These are phyloP conservation scores for Poliocrania exsul DNA, from an alignment of 2,797 vertebrate genomes.

Conservation along the genomic window DNA sequence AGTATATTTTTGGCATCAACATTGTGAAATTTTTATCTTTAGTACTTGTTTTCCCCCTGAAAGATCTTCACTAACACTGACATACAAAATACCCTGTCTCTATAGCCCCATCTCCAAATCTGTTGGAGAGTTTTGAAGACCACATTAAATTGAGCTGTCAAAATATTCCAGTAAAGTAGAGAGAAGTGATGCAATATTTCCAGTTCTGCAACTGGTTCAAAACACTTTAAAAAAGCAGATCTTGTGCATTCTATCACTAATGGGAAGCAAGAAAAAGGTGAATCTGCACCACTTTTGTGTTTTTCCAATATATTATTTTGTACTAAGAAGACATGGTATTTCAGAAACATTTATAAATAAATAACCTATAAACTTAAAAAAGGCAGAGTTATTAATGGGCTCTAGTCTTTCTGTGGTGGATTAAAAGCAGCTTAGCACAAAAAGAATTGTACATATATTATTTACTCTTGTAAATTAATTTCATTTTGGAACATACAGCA, in stretches of 20 bases:
- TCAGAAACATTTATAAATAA: neutral
- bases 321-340: neutral
- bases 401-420: neutral
- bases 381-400: neutral
- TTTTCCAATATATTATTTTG: neutral
- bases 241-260: neutral
- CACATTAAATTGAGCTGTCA: neutral
- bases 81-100: rapidly evolving
- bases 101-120: neutral
- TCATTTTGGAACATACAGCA: neutral
- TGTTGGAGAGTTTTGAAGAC: neutral
- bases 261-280: neutral
- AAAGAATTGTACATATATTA: neutral
- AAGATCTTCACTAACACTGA: neutral
- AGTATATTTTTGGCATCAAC: neutral
- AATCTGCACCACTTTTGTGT: neutral
- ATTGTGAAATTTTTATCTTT: neutral
- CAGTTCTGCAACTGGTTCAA: neutral
- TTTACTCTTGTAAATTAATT: neutral
- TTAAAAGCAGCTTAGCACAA: neutral
- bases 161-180: neutral
- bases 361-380: neutral
- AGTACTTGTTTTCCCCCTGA: neutral
- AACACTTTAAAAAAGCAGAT: neutral
- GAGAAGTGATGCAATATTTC: neutral